Base-by-base conservation (phyloP, 2,113 vertebrate genomes). In the Pionites leucogaster region DNA sequence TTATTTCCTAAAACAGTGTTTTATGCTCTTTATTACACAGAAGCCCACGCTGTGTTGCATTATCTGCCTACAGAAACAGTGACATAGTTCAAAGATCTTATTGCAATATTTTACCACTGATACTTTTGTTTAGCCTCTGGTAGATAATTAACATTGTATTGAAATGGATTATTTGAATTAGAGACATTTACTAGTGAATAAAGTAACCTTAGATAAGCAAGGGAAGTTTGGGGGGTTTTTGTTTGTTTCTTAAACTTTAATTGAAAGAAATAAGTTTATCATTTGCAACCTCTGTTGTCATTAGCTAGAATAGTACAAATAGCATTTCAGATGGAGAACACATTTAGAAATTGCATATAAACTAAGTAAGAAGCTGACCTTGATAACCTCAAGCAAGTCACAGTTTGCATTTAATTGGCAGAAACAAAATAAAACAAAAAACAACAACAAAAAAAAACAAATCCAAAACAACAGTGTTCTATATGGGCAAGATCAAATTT, bases 211-310 rank as follows among this genome's bases (percentile, higher is more conserved):
- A 78, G 11, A 78, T 24, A 59, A 59, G 22, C 9, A 49, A 55
- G 7, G 13, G 13, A 4, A 2, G 1, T 17, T 35, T 33, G 16
- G 1, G 28, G 47, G 0, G 24, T 60, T 2, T 4, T 75, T 52
- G 14, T 49, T 80, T 71, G 9, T 42, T 50, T 67, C 22, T 39
- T 75, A 35, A 81, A 62, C 15, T 35, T 7, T 25, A 42, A 47
- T 62, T 65, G 9, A 35, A 46, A 93, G 14, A 71, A 67, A 27
- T 23, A 59, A 41, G 3, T 10, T 37, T 18, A 35, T 10, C 31
- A 17, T 33, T 60, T 67, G 9, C 11, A 67, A 47, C 10, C 63
- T 85, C n/a, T 62, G 9, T 49, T 77, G 18, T 64, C 28, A 55
- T 59, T 47, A 62, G n/a, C 13, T 53, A 67, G 35, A 81, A 65